Evolutionary conservation across 2,888 invertebrate genomes (phyloP).

Genomic region (Xestia xanthographa): DNA sequence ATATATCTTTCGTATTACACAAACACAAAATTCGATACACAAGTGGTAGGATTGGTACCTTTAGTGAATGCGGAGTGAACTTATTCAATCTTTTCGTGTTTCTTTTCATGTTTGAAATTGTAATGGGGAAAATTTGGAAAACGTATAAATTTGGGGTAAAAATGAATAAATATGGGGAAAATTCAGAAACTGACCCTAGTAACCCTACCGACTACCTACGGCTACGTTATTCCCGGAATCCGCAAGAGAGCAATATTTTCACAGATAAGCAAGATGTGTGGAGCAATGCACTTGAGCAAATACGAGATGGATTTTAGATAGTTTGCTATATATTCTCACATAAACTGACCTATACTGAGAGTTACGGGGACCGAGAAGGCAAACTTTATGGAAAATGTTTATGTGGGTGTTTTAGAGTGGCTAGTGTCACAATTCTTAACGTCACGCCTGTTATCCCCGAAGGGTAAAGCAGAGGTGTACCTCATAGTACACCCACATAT

Average conservation of each 20-base stretch:
- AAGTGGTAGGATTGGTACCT: not conserved
- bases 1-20: not conserved
- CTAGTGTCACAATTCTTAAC: not conserved
- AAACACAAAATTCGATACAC: not conserved
- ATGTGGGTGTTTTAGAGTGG: not conserved
- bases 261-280: slow-evolving; percentile 70
- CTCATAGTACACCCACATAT: not conserved
- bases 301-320: slow-evolving; percentile 64
- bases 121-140: not conserved
- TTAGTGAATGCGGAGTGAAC: not conserved
- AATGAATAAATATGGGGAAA: not conserved
- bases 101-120: not conserved
- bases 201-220: slow-evolving; percentile 21
- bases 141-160: not conserved
- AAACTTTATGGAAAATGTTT: slow-evolving; percentile 27
- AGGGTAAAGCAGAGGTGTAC: not conserved
- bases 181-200: not conserved
- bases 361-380: slow-evolving; percentile 38
- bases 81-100: not conserved
- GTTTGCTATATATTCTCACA: slow-evolving; percentile 53
- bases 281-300: slow-evolving; percentile 69
- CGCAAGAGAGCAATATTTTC: slow-evolving; percentile 68
- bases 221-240: slow-evolving; percentile 55
- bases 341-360: slow-evolving; percentile 51
- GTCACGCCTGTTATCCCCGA: not conserved